Evolutionary conservation across 2,797 vertebrate genomes (phyloP), one percentile per base, ranked within the genome.

Genomic region (Iguana delicatissima): DNA sequence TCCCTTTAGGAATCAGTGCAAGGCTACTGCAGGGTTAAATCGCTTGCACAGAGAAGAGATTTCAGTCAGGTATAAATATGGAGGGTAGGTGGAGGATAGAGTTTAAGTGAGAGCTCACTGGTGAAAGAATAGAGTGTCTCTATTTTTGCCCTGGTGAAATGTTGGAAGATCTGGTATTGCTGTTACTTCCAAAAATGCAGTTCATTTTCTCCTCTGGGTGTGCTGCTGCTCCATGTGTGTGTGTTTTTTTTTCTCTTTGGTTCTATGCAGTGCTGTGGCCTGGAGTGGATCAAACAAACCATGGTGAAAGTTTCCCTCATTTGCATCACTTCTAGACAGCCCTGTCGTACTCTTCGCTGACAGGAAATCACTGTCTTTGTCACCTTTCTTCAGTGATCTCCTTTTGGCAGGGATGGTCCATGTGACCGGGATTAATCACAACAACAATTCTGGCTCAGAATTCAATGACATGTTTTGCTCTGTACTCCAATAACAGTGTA

Each of bases 341-440:
- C 97, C 95, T 97, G 97, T 97, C 96, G 92, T 97, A 96, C 96
- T 97, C 97, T 97, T 96, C 97, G 96, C 97, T 97, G 97, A 98
- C 97, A 98, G 97, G 97, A 98, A 98, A 97, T 98, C 97, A 97
- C 97, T 97, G 97, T 97, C 97, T 97, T 98, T 98, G 97, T 98
- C 97, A 98, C 97, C 97, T 98, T 97, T 97, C 97, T 97, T 97
- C 97, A 97, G 96, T 96, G 97, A 97, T 97, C 97, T 97, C 96
- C 97, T 97, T 98, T 97, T 97, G 97, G 97, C 97, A 97, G 97
- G 94, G 97, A 97, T 95, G 95, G 97, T 96, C 97, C 97, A 97
- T 97, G 98, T 98, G 97, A 98, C 97, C 97, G 96, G 94, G 96
- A 97, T 98, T 98, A 97, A 97, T 98, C 97, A 97, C 97, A 97